Base-by-base conservation (phyloP, 2,888 invertebrate species). In the Netelia virgata region DNA sequence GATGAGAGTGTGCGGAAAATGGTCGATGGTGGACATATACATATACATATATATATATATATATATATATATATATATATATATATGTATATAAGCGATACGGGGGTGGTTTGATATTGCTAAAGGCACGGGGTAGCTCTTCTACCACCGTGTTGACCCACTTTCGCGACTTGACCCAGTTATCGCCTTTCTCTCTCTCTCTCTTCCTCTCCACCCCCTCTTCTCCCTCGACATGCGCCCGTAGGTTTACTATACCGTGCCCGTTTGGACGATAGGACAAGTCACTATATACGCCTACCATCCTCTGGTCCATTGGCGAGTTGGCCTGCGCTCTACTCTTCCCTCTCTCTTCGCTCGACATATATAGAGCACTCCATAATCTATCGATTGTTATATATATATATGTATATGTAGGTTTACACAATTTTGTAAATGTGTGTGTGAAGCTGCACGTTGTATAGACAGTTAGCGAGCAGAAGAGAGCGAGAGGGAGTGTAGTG, bases 111-210 rank as follows among this genome's bases (percentile, higher is more conserved):
- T 84, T 70, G 57, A 85, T 82, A 79, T 84, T 73, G 64, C 82
- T 79, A 63, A 75, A 82, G 82, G 66, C 72, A 68, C 55, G 53
- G 41, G 73, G 78, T 18, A 61, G 28, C 16, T 57, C 78, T 53
- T 50, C 74, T 43, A 41, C 61, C 63, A 50, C 72, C 61, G 53
- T 55, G 75, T 79, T 82, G 85, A 85, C 85, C 85, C 63, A 82
- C 41, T 82, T 85, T 82, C 79, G 50, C 76, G 55, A 74, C 79
- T 79, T 63, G 85, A 82, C 85, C 85, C 55, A 85, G 79, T 85
- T 85, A 77, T 72, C 63, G 9, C 9, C 57, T 18, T 9, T 57
- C 57, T 16, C 57, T 57, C 16, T n/a, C 55, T 43, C 43, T 16
- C 8, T n/a, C 57, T 57, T 41, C 47, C 61, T 10, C 61, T 28